Conservation (phyloP, 2,797 vertebrate species). For the Cottoperca gobio region DNA sequence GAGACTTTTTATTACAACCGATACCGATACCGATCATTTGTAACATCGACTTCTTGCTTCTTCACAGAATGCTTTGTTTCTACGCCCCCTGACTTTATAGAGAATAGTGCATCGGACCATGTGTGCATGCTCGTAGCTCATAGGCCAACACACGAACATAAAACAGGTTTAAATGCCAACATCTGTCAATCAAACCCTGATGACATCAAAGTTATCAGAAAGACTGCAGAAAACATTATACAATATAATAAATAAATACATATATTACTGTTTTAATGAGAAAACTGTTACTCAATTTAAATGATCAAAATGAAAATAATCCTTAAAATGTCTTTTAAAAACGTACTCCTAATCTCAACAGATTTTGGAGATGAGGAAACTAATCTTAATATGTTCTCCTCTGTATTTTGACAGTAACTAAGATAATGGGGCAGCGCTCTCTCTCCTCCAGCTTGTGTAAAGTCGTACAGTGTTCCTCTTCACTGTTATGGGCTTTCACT, state of each 20-base stretch:
- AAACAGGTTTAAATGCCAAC: no score
- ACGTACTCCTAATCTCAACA: background rate
- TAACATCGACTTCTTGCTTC: no score
- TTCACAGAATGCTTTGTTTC: no score
- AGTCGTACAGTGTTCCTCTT: slow-evolving; percentile 30
- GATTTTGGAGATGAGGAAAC: background rate
- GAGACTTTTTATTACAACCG: no score
- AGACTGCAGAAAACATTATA: background rate
- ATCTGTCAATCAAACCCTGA: no score
- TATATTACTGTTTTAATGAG: background rate
- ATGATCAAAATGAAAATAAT: background rate
- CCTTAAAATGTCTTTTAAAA: background rate
- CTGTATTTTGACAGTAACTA: background rate
- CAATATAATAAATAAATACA: no score
- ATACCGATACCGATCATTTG: no score
- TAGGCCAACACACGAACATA: no score
- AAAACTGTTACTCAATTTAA: background rate
- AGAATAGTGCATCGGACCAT: no score
- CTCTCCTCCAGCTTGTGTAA: background rate
- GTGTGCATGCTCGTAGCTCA: no score
- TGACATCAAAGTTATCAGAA: background rate
- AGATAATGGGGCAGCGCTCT: background rate
- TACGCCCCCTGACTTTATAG: no score
- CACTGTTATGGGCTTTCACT: slow-evolving; percentile 41
- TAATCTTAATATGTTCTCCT: background rate